Evolutionary conservation across 2,888 invertebrate genomes (phyloP).

Genomic region (Xiphydria camelus): DNA sequence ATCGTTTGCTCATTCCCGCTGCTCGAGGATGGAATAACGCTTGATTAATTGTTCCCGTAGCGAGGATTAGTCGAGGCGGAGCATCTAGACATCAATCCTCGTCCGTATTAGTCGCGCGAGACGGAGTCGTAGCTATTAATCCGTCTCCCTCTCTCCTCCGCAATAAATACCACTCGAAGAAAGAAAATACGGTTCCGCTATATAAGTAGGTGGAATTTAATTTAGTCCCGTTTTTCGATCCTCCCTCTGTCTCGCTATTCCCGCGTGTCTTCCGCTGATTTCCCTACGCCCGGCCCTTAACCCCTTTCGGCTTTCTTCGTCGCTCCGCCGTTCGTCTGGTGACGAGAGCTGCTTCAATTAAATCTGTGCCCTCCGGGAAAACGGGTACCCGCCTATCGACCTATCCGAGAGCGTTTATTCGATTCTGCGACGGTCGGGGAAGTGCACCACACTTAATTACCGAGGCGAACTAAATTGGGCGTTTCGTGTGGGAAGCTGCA

Average conservation of each 20-base stretch:
- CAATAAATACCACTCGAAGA: no score
- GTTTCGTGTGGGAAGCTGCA: constrained; percentile 10
- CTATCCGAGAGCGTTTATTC: no score
- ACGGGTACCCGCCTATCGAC: no score
- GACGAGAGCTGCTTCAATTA: constrained; percentile 2
- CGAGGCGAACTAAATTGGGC: constrained; percentile 19
- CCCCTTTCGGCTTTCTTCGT: background rate
- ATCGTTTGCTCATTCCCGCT: no score
- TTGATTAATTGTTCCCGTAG: no score
- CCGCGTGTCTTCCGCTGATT: background rate
- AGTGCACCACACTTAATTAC: constrained; percentile 13
- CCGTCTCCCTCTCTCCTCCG: no score
- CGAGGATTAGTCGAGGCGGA: no score
- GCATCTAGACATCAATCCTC: no score
- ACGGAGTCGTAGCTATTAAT: no score
- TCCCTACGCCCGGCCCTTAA: background rate
- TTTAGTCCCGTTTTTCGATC: background rate
- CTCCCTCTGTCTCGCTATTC: background rate
- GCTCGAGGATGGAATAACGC: no score
- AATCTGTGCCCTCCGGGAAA: constrained; percentile 4
- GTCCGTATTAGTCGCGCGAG: no score
- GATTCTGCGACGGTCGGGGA: background rate
- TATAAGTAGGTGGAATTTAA: background rate
- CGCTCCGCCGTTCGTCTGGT: background rate
- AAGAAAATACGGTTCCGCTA: no score